Evolutionary conservation across 1,140 invertebrate species (phyloP).

Genomic region (Brachionus sp.): DNA sequence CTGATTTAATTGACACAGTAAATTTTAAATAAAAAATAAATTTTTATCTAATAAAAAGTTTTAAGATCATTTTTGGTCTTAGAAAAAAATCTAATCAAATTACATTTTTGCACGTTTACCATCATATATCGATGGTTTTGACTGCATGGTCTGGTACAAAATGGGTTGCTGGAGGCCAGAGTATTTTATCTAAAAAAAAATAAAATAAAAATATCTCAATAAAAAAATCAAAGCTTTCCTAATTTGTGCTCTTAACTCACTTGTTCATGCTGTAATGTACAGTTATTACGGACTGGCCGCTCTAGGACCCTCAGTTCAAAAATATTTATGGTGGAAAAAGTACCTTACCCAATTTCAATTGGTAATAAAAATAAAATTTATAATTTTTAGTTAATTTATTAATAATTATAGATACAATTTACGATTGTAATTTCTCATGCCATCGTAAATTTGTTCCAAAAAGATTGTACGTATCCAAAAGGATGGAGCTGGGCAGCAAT

Average conservation of each 20-base stretch:
- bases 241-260: slow-evolving; percentile 63
- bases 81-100: slow-evolving; percentile 74
- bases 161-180: slow-evolving; percentile 49
- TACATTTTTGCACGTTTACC: slow-evolving; percentile 71
- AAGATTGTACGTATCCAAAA: slow-evolving; percentile 33
- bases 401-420: slow-evolving; percentile 13
- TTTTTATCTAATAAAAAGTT: background rate
- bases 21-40: background rate
- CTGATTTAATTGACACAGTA: slow-evolving; percentile 49
- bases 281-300: slow-evolving; percentile 69
- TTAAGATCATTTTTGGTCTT: slow-evolving; percentile 58
- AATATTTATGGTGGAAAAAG: slow-evolving; percentile 61
- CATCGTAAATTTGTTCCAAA: slow-evolving; percentile 11
- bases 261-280: slow-evolving; percentile 77
- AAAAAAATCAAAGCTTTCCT: slow-evolving; percentile 47
- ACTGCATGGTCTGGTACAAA: slow-evolving; percentile 52
- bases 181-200: background rate
- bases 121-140: slow-evolving; percentile 63
- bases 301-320: slow-evolving; percentile 59
- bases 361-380: slow-evolving; percentile 46
- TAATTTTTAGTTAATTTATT: background rate
- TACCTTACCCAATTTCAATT: slow-evolving; percentile 58
- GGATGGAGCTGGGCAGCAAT: slow-evolving; percentile 14
- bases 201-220: background rate
- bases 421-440: slow-evolving; percentile 22